Evolutionary conservation across 2,888 invertebrate genomes (phyloP), one percentile per base, ranked within the genome.

Genomic region (Crepidodera aurea): DNA sequence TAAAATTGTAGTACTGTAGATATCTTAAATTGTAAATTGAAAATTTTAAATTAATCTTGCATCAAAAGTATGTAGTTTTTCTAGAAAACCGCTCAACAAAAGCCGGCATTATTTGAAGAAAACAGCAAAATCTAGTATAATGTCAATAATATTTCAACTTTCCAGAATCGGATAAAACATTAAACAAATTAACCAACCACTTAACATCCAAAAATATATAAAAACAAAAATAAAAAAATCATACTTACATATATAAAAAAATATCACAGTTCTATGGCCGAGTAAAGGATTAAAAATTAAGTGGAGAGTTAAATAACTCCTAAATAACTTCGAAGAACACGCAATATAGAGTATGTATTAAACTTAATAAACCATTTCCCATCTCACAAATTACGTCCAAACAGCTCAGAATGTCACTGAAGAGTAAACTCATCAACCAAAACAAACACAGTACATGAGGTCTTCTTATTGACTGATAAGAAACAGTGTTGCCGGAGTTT

Each of bases 361-460:
- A 53, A 53, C 40, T 40, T 7, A 53, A 40, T 15, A 53, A 19
- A 53, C 53, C 27, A 40, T 27, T 53, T 53, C 10, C 53, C 53
- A 53, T 53, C 27, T 53, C 53, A 53, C 53, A 40, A 25, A 6
- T 12, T 40, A 16, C 3, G 1, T 51, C 1, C 10, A 1, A 39
- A 25, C 53, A 39, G 27, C 1, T 1, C 39, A 1, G 10, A 40
- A 1, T 25, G 13, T 15, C 15, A 40, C 25, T n/a, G 40, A 53
- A 53, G 40, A 53, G n/a, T 53, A 15, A 53, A 19, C 13, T 12
- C 13, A 2, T 27, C 12, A 2, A 16, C 3, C 39, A 27, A 12
- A 53, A 40, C 25, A 39, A 40, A 40, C 27, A 4, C 10, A 40
- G 18, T 40, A 8, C 25, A 53, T 53, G 39, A 19, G 25, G 27